Evolutionary conservation across 2,797 vertebrate species (phyloP), one percentile per base, ranked within the genome.

Genomic region (Argentina silus): DNA sequence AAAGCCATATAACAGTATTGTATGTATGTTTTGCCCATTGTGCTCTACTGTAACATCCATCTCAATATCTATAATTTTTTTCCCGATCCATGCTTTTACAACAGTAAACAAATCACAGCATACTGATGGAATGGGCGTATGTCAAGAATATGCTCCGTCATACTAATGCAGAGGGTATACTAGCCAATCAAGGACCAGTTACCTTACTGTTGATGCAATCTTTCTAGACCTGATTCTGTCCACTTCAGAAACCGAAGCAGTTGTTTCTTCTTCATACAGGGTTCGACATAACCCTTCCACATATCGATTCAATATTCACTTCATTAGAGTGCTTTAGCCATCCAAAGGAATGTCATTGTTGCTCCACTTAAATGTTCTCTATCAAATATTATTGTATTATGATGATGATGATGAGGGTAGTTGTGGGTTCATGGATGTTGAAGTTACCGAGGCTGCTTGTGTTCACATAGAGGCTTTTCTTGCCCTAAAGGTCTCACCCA

Each of bases 1-100:
- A 53, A 91, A 91, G 90, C 90, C 91, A 90, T 89, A 81, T 27
- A 83, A 80, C 86, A 90, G 89, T 85, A 85, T 82, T 86, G 42
- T 69, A 27, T 42, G 59, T 69, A 68, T 61, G 63, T 78, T 66
- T 86, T 83, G 83, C 72, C 59, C 90, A 88, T 84, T 90, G 87
- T 82, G 82, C 86, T 36, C 27, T 36, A 36, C 27, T 86, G 86
- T 81, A 69, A 67, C 67, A 76, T 72, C 81, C 84, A 72, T 80
- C 66, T 76, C 74, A 56, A 42, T 64, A 43, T 78, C 19, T 2
- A 36, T 36, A 4, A n/a, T 23, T 36, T 60, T 12, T 60, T 5
- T 61, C 27, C 12, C 14, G 10, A 15, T 9, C 59, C 59, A 60
- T 6, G 14, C 74, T 72, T 14, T 66, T 55, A 8, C 36, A 62